Evolutionary conservation across 1,140 invertebrate species (phyloP).

Genomic region (Drosophila oshimai): DNA sequence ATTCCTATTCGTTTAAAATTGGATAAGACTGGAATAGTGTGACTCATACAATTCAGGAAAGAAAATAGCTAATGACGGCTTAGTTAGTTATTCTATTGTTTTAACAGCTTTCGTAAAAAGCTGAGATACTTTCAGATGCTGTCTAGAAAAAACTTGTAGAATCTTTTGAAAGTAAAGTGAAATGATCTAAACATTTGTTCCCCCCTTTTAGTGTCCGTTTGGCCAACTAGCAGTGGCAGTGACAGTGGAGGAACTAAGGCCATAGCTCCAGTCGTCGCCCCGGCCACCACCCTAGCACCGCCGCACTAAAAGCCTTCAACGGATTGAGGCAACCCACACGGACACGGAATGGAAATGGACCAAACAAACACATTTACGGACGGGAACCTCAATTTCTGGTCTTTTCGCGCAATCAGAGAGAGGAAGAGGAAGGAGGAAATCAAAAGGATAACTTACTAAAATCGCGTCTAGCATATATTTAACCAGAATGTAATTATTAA

Average conservation of each 20-base stretch:
- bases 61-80: no score
- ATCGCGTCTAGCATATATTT: conserved; percentile 31
- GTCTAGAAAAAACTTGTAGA: neutral
- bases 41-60: no score
- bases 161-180: neutral
- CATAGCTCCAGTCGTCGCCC: no score
- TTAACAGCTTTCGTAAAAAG: no score
- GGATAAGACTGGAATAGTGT: no score
- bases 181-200: neutral
- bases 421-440: conserved; percentile 14
- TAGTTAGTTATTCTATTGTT: no score
- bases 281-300: conserved; percentile 21
- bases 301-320: neutral
- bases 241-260: conserved; percentile 36
- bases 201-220: conserved; percentile 65
- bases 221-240: conserved; percentile 63
- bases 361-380: conserved; percentile 12
- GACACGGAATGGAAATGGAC: conserved; percentile 27
- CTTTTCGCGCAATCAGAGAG: conserved; percentile 42
- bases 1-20: no score
- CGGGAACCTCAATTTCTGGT: conserved; percentile 44
- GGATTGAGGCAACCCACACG: neutral
- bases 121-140: no score
- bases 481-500: conserved; percentile 60
- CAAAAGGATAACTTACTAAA: conserved; percentile 47